Evolutionary conservation across 2,113 vertebrate species (phyloP), one percentile per base, ranked within the genome.

Genomic region (Anoplopoma fimbria): DNA sequence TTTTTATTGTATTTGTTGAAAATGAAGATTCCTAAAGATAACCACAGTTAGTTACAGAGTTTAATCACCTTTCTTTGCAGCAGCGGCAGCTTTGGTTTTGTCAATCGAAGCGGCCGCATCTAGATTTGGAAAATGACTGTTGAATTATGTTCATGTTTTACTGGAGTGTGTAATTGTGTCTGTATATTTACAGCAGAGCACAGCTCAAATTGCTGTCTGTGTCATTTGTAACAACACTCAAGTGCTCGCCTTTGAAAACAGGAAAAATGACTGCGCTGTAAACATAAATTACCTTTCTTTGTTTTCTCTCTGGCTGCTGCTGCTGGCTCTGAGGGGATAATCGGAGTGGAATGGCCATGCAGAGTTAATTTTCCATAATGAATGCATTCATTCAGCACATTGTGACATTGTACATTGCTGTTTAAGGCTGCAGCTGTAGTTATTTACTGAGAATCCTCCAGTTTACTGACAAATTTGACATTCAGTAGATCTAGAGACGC

Each of bases 201-300:
- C 25, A 27, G 38, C 64, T 62, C 42, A 45, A 45, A 45, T 15
- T 45, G 42, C 15, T 2, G 21, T 58, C 55, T 36, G 13, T 33
- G 2, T 72, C 6, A 27, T 67, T 68, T 69, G 27, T 21, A 61
- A 53, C 55, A 61, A 38, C n/a, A 19, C 25, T 45, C 8, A 19
- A 72, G 45, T 64, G 61, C 9, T 2, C 1, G 3, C 5, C 38
- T 1, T 7, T 19, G 25, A 64, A 74, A 45, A 42, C 3, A 45
- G 4, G 1, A 14, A 3, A 45, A 17, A 45, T 61, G 42, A 76
- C 14, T 1, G 12, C 15, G 8, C 65, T 38, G 57, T 75, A 79
- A 75, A 69, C 33, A 86, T 68, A 25, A 89, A 82, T 82, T 76
- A 91, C 87, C 88, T 91, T 83, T 90, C 88, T 91, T 90, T 67